Evolutionary conservation across 2,113 vertebrate genomes (phyloP), one percentile per base, ranked within the genome.

Genomic region (Brienomyrus brachyistius): DNA sequence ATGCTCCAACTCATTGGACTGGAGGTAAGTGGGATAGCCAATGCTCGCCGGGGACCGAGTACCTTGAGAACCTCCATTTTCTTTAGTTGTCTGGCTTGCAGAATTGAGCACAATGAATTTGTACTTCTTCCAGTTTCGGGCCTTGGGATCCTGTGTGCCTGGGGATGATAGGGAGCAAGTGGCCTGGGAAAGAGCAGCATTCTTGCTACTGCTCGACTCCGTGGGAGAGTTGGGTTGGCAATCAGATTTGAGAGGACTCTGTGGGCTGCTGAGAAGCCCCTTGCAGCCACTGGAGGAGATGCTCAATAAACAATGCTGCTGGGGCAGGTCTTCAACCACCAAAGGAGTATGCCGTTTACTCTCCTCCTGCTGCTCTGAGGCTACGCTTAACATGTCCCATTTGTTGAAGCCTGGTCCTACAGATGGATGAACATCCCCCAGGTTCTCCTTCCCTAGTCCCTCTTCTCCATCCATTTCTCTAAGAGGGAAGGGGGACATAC

Each of bases 81-180:
- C 96, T 92, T 98, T 99, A 43, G 97, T 91, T 2, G 93, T 98
- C 95, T 99, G 98, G 93, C 99, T 97, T 86, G 96, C 95, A 45
- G 94, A 97, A 91, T 97, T 99, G 91, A 99, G 95, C 86, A 99
- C 98, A 0, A 99, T 99, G 93, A 98, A 98, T 93, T 99, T 99
- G 94, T 99, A 99, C 91, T 99, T 99, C 95, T 99, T 99, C 98
- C 98, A 99, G 97, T 99, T 99, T 94, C 98, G 98, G 27, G 98
- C 97, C 94, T 99, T 99, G 90, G 98, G 97, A 93, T 99, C 98
- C 3, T 95, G 97, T 2, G 95, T 95, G 15, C 97, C 96, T 91
- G 97, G 97, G 51, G 95, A 94, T 3, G 95, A 93, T 15, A 96
- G 96, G 5, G 94, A 96, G 48, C 94, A 94, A 0, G 95, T 92